phyloP scores from a whole-genome alignment of 2,888 invertebrate species.

The Amblyteles armatorius region DNA sequence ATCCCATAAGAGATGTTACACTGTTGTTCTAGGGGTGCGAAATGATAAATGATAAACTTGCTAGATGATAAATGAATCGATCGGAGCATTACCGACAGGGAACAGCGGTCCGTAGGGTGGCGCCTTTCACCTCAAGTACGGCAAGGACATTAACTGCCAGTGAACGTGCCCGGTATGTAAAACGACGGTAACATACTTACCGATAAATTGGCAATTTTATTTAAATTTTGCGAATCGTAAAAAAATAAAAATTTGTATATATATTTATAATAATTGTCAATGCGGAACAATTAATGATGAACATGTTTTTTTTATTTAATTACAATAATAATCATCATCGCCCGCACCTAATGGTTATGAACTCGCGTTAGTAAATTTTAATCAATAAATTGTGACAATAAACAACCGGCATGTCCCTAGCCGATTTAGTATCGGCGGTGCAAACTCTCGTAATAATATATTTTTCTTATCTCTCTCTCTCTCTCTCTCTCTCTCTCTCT shows the following conservation, averaged over 20 bases:
- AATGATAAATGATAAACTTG: no score
- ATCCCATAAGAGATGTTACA: no score
- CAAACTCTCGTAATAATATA: constrained; percentile 13
- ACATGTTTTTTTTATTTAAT: constrained; percentile 64
- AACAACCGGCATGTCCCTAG: constrained; percentile 17
- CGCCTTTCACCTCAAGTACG: constrained; percentile 21
- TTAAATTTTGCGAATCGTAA: neutral
- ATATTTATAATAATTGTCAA: neutral
- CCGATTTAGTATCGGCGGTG: constrained; percentile 28
- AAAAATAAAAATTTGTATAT: neutral
- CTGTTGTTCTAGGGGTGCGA: no score
- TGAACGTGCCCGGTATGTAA: neutral
- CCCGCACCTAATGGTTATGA: constrained; percentile 59
- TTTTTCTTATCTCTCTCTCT: neutral
- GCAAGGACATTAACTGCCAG: constrained; percentile 1
- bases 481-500: neutral
- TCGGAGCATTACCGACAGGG: constrained; percentile 2
- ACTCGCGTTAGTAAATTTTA: constrained; percentile 50
- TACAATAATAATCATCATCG: constrained; percentile 65
- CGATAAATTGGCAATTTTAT: neutral
- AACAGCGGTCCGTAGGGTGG: constrained; percentile 12
- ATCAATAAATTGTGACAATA: constrained; percentile 42
- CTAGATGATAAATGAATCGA: no score
- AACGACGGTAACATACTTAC: constrained; percentile 7
- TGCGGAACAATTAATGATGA: constrained; percentile 45